phyloP scores from a whole-genome alignment of 2,888 invertebrate genomes.

The Camptogramma bilineatum region DNA sequence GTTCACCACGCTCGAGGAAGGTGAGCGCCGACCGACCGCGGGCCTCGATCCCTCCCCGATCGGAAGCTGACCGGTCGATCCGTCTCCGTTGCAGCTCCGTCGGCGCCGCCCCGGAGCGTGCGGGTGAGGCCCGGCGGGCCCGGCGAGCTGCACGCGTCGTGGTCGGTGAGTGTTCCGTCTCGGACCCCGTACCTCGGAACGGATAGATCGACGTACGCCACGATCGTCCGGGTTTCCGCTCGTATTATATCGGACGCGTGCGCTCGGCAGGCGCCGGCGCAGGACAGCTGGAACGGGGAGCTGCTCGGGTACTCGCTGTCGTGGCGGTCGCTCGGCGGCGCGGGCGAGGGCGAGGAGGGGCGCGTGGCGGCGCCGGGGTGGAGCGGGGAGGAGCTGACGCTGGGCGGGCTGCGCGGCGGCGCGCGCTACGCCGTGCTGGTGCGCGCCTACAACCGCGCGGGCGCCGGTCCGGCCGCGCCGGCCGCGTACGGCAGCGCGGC shows the following conservation, averaged over 20 bases:
- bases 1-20: constrained; percentile 90
- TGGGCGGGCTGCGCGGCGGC: constrained; percentile 89
- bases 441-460: constrained; percentile 92
- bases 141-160: constrained; percentile 88
- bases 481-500: constrained; percentile 89
- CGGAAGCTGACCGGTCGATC: background rate
- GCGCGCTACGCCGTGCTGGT: constrained; percentile 92
- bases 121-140: constrained; percentile 87
- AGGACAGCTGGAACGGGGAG: constrained; percentile 90
- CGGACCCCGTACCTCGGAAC: too few relatives aligned
- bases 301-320: constrained; percentile 89
- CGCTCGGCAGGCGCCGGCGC: constrained; percentile 84
- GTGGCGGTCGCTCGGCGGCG: constrained; percentile 75
- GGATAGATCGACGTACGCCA: too few relatives aligned
- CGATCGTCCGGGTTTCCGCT: background rate
- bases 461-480: constrained; percentile 91
- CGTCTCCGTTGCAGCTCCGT: constrained; percentile 81
- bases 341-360: constrained; percentile 57
- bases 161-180: constrained; percentile 89
- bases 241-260: too few relatives aligned
- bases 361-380: constrained; percentile 85
- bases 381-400: constrained; percentile 86
- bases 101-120: constrained; percentile 88
- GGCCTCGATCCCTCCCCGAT: too few relatives aligned
- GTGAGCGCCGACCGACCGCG: constrained; percentile 57